Conservation (phyloP, 2,797 vertebrate species). For the Morelia viridis region DNA sequence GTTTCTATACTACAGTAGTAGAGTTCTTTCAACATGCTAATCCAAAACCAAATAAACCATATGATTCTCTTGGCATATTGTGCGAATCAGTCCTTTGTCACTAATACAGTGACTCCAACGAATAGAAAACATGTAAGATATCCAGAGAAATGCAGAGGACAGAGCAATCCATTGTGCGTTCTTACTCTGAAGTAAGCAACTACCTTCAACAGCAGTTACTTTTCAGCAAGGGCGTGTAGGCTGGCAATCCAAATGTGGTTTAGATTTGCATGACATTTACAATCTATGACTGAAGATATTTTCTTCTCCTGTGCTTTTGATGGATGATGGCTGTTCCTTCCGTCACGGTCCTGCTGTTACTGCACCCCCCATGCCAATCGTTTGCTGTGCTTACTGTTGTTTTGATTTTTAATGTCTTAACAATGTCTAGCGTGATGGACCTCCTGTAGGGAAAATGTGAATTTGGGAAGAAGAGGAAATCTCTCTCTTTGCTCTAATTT, state of each 20-base stretch:
- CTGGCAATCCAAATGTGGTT: too few species aligned
- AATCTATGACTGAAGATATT: neutral
- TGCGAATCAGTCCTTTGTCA: neutral
- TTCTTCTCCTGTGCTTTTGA: neutral
- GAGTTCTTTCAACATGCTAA: neutral
- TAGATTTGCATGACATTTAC: neutral
- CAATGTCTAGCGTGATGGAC: neutral
- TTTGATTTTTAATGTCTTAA: neutral
- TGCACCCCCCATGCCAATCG: neutral
- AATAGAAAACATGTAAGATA: neutral
- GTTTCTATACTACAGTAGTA: neutral
- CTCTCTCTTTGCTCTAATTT: neutral
- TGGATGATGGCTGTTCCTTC: neutral
- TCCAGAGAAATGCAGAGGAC: neutral
- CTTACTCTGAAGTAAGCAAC: neutral
- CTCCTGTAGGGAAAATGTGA: neutral
- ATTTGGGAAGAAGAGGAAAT: neutral
- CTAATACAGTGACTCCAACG: neutral
- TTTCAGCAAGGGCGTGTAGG: neutral
- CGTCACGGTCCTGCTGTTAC: neutral
- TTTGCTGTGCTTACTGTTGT: neutral
- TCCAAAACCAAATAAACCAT: neutral
- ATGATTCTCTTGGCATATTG: neutral
- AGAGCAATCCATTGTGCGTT: neutral
- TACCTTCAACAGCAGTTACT: neutral